A percentile compares a stretch with the other conserved stretches of the same genome.
Evolutionary conservation across 2,797 vertebrate genomes (phyloP).

Genomic region (Fringilla coelebs): DNA sequence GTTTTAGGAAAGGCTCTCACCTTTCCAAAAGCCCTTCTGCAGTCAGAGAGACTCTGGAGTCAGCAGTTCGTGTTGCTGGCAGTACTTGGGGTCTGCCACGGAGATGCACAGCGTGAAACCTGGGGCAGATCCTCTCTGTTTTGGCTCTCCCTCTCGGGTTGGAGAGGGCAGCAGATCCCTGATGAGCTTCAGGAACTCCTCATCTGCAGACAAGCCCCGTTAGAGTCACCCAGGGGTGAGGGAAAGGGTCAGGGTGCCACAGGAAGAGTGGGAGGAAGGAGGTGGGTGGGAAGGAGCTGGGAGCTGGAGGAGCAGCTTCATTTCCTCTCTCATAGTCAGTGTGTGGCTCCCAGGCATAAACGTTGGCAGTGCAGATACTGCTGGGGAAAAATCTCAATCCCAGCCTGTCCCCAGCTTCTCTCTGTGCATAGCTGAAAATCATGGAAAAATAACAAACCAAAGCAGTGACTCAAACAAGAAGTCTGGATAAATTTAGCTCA

Average conservation of each 20-base stretch:
- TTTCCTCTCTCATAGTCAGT: background rate
- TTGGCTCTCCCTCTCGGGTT: rapidly evolving
- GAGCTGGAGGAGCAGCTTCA: background rate
- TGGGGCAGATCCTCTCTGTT: background rate
- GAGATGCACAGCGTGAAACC: background rate
- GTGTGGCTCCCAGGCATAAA: background rate
- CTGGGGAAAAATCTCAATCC: background rate
- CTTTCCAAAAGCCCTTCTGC: background rate
- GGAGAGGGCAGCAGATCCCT: background rate
- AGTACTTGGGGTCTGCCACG: background rate
- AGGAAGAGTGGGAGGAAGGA: background rate
- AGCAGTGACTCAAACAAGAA: conserved; percentile 42
- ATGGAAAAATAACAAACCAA: background rate
- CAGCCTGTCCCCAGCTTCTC: background rate
- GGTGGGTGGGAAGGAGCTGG: background rate
- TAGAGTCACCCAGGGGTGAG: background rate
- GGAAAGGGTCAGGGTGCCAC: background rate
- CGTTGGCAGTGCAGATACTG: background rate
- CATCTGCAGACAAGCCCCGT: background rate
- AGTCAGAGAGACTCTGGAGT: background rate
- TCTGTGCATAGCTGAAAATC: background rate
- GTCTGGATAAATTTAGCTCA: conserved; percentile 53
- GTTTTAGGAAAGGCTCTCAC: background rate
- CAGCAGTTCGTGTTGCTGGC: background rate
- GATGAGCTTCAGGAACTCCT: background rate